These are phyloP conservation scores for Troides aeacus DNA, from an alignment of 2,888 invertebrate genomes.

Conservation along the genomic window DNA sequence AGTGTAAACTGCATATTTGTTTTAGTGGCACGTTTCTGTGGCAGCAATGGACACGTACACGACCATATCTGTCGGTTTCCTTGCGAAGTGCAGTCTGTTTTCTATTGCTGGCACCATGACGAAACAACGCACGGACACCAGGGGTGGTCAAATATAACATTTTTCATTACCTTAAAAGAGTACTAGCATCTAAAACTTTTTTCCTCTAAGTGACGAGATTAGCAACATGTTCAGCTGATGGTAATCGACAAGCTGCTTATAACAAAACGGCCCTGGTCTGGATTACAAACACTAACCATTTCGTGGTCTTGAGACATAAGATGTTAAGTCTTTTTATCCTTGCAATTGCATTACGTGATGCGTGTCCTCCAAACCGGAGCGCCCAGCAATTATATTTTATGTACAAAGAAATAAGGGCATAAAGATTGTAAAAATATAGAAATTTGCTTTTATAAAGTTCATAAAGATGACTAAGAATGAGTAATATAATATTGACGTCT, in stretches of 20 bases:
- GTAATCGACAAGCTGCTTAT: no score
- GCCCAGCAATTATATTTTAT: no score
- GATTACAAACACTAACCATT: no score
- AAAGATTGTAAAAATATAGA: not conserved
- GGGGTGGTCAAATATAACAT: not conserved
- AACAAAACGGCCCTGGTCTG: no score
- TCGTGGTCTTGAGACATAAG: no score
- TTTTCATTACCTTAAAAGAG: not conserved
- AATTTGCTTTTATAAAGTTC: not conserved
- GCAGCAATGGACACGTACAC: slow-evolving; percentile 13
- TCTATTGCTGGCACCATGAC: slow-evolving; percentile 4
- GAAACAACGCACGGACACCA: not conserved
- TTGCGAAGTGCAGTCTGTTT: slow-evolving; percentile 12
- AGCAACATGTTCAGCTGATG: no score
- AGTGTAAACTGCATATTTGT: not conserved
- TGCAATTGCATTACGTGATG: no score
- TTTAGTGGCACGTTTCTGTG: not conserved
- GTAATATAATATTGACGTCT: slow-evolving; percentile 10
- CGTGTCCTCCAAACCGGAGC: no score
- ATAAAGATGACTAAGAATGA: slow-evolving; percentile 4
- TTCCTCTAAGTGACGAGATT: no score
- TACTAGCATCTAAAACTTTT: no score
- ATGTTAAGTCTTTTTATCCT: no score
- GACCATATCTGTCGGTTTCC: slow-evolving; percentile 4
- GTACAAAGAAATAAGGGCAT: no score